These are phyloP conservation scores for Emesis russula DNA, from an alignment of 2,888 invertebrate species.

Conservation along the genomic window DNA sequence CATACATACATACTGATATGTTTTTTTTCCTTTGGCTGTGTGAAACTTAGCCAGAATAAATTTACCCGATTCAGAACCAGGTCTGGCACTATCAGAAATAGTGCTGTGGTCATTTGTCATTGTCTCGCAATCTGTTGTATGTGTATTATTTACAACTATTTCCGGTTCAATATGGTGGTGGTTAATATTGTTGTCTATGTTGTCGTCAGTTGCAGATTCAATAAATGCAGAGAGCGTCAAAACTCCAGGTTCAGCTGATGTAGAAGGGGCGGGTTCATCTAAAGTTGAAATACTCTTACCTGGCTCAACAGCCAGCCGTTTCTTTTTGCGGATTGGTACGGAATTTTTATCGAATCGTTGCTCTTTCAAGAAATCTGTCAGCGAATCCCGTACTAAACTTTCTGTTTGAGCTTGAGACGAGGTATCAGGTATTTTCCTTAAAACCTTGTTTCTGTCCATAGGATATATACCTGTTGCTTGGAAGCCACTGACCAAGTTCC, in stretches of 20 bases:
- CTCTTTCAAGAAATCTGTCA: not conserved
- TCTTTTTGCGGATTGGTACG: not conserved
- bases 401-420: not conserved
- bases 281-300: not conserved
- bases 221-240: no score
- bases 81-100: no score
- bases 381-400: not conserved
- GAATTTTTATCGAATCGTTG: not conserved
- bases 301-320: not conserved
- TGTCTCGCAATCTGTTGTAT: no score
- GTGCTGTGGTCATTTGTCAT: no score
- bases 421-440: not conserved
- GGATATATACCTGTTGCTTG: no score
- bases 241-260: no score
- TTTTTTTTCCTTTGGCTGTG: not conserved
- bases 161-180: no score
- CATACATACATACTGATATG: constrained; percentile 5
- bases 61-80: not conserved
- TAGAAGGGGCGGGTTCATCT: not conserved
- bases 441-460: no score
- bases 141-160: no score
- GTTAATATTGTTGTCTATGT: no score
- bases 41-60: constrained; percentile 1
- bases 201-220: no score
- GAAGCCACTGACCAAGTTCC: no score